Evolutionary conservation across 2,888 invertebrate genomes (phyloP).

Genomic region (Neuroscelio doddi): DNA sequence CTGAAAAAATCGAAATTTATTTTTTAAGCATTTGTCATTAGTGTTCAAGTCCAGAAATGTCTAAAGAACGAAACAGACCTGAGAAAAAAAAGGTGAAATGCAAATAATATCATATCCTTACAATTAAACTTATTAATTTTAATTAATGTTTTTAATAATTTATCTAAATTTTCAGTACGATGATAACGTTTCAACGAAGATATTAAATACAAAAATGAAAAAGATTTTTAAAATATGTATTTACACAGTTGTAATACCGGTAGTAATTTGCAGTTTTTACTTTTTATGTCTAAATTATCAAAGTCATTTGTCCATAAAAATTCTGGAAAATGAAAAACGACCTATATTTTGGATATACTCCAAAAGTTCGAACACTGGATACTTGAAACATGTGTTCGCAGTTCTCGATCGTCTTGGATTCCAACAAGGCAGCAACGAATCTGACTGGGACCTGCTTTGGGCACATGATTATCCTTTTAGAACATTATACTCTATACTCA

Average conservation of each 20-base stretch:
- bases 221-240: conserved; percentile 56
- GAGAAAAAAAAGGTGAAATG: conserved; percentile 14
- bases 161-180: conserved; percentile 40
- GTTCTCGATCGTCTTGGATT: conserved; percentile 86
- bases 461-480: conserved; percentile 94
- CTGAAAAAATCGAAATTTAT: conserved; percentile 2
- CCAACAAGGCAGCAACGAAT: conserved; percentile 73
- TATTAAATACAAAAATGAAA: conserved; percentile 57
- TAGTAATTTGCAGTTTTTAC: conserved; percentile 54
- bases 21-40: too few relatives aligned
- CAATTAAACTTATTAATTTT: conserved; percentile 1
- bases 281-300: conserved; percentile 51
- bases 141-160: too few relatives aligned
- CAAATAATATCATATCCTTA: not conserved
- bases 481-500: conserved; percentile 74
- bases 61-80: conserved; percentile 6
- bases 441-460: conserved; percentile 92
- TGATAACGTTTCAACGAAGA: conserved; percentile 13
- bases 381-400: conserved; percentile 86
- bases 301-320: conserved; percentile 26
- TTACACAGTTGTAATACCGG: conserved; percentile 52
- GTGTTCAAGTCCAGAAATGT: not conserved
- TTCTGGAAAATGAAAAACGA: conserved; percentile 46
- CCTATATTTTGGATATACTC: conserved; percentile 78
- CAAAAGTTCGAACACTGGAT: conserved; percentile 75